These are phyloP conservation scores for Zonitis immaculata DNA, from an alignment of 2,888 invertebrate species.

Conservation along the genomic window DNA sequence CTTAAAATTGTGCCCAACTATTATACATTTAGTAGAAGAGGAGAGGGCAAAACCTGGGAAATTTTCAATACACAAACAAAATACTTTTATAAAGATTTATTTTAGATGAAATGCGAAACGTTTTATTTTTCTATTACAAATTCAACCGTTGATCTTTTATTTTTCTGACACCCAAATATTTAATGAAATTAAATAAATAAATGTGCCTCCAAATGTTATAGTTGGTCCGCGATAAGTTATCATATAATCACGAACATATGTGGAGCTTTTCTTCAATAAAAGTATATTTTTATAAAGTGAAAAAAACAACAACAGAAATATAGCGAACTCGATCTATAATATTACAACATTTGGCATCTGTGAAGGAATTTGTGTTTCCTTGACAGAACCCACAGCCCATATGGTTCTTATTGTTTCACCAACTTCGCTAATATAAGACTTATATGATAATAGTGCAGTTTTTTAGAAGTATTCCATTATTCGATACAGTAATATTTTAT, in stretches of 20 bases:
- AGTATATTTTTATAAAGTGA: constrained; percentile 47
- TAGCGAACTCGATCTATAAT: constrained; percentile 40
- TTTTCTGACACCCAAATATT: neutral
- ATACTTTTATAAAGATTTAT: neutral
- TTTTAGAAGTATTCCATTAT: neutral
- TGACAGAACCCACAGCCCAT: constrained; percentile 29
- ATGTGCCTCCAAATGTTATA: neutral
- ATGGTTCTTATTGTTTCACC: too few relatives aligned
- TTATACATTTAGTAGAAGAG: neutral
- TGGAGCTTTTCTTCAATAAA: constrained; percentile 38
- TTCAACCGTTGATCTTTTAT: neutral
- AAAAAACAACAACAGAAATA: constrained; percentile 36
- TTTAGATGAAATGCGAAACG: neutral
- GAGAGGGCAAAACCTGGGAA: neutral
- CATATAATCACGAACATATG: constrained; percentile 45
- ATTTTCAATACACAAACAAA: neutral
- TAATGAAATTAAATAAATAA: neutral
- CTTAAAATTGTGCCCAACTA: neutral
- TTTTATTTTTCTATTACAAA: neutral
- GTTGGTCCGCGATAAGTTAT: neutral
- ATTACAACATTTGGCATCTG: constrained; percentile 43
- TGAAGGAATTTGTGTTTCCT: constrained; percentile 35
- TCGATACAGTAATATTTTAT: too few relatives aligned
- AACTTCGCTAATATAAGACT: too few relatives aligned
- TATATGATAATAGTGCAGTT: too few relatives aligned